Evolutionary conservation across 2,113 vertebrate species (phyloP), one percentile per base, ranked within the genome.

Genomic region (Gobius niger): DNA sequence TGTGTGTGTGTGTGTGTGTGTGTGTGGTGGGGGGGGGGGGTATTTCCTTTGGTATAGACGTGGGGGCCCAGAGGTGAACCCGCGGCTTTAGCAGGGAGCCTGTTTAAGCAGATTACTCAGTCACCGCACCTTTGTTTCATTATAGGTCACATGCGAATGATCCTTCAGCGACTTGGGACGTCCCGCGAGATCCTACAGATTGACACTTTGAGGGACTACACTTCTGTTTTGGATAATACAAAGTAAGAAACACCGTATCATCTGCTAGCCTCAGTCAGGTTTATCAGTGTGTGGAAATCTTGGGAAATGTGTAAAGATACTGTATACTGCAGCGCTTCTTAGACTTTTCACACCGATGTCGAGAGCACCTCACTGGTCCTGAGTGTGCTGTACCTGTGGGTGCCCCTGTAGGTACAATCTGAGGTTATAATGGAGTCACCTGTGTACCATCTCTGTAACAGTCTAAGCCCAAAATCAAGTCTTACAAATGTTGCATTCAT

Each of bases 101-200:
- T 83, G 78, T 84, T 89, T 88, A 73, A 85, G 76, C 74, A 81
- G 85, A 86, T 89, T 85, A 89, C 73, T 81, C 71, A 79, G 79
- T 82, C 82, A 73, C 81, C 78, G 86, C 90, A 89, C 90, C 85
- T 91, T 89, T 87, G 81, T 88, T 90, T 81, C 81, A 90, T 91
- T 89, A 90, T 57, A 77, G 82, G 81, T 60, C 80, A 34, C 70
- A 85, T 34, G 76, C 71, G 72, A 81, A 75, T 71, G 83, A 83
- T 80, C 77, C n/a, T 70, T 69, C 83, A 70, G 68, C 68, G 82
- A 70, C 81, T 65, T 57, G 76, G 67, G 67, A 83, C 67, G 56
- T 78, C 82, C 85, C 66, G 11, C 0, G 75, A 89, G 76, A 88
- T 69, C 42, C 56, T 54, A 65, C 47, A 63, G 61, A 65, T 65